Percentiles rank a stretch among this genome's conserved stretches.
These are phyloP conservation scores for Melanotaenia maccullochi DNA, from an alignment of 2,797 vertebrate genomes.

Conservation along the genomic window DNA sequence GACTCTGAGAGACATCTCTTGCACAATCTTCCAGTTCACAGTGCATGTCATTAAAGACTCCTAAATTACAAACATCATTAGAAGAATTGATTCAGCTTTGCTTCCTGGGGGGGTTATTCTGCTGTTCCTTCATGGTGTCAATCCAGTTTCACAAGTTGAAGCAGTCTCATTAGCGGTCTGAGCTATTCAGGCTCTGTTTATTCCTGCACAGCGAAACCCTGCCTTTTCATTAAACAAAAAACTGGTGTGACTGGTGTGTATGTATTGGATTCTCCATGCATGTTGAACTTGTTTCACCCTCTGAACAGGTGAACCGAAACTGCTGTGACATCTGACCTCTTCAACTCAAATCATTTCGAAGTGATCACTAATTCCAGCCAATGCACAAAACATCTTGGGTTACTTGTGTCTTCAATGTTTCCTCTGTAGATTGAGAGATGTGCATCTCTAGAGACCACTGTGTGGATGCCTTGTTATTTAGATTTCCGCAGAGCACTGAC, in stretches of 20 bases:
- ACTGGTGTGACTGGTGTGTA: neutral
- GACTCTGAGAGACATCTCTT: constrained; percentile 66
- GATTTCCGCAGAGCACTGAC: constrained; percentile 52
- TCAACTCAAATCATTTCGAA: constrained; percentile 26
- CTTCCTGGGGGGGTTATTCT: constrained; percentile 67
- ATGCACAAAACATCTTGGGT: constrained; percentile 50
- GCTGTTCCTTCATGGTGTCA: constrained; percentile 65
- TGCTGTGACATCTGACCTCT: constrained; percentile 38
- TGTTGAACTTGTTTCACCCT: constrained; percentile 33
- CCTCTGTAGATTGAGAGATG: constrained; percentile 72
- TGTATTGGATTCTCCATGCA: constrained; percentile 23
- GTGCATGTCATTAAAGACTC: constrained; percentile 80
- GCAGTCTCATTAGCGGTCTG: constrained; percentile 60
- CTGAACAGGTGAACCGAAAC: constrained; percentile 19
- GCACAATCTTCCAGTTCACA: constrained; percentile 78
- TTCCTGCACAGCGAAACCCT: constrained; percentile 50
- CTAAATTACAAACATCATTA: constrained; percentile 85
- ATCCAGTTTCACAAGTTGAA: constrained; percentile 77
- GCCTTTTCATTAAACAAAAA: constrained; percentile 56
- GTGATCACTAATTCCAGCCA: constrained; percentile 58
- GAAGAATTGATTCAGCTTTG: constrained; percentile 79
- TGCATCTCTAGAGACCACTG: constrained; percentile 59
- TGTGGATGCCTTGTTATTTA: constrained; percentile 53
- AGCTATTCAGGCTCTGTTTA: constrained; percentile 55
- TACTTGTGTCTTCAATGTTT: constrained; percentile 67